phyloP scores from a whole-genome alignment of 2,797 vertebrate genomes.

The Orientallactaga sibirica region DNA sequence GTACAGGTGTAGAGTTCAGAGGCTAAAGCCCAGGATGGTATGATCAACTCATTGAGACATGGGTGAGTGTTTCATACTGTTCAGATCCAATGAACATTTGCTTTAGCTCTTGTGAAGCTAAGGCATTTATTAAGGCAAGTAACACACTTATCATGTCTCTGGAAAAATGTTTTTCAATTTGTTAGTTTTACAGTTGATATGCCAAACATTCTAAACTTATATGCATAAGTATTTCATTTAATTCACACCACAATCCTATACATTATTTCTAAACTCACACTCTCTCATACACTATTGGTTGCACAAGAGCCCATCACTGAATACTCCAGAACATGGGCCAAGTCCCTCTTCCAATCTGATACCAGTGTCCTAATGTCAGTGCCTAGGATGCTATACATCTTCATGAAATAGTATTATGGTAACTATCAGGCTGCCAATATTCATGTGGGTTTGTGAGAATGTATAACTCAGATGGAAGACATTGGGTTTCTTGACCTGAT shows the following conservation, averaged over 20 bases:
- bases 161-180: neutral
- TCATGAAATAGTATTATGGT: neutral
- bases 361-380: neutral
- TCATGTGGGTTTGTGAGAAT: neutral
- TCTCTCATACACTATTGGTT: neutral
- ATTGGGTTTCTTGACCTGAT: neutral
- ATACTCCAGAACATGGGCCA: neutral
- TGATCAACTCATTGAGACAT: neutral
- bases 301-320: neutral
- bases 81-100: neutral
- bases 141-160: neutral
- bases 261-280: neutral
- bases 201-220: neutral
- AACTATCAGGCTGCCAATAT: neutral
- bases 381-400: neutral
- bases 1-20: neutral
- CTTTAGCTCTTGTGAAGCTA: constrained; percentile 14
- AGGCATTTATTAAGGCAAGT: neutral
- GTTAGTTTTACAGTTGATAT: neutral
- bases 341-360: neutral
- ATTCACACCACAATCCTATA: neutral
- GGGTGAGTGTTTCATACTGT: neutral
- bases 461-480: neutral
- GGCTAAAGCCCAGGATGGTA: neutral
- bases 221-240: neutral